Evolutionary conservation across 2,113 vertebrate genomes (phyloP).

Genomic region (Chionodraco myersi): DNA sequence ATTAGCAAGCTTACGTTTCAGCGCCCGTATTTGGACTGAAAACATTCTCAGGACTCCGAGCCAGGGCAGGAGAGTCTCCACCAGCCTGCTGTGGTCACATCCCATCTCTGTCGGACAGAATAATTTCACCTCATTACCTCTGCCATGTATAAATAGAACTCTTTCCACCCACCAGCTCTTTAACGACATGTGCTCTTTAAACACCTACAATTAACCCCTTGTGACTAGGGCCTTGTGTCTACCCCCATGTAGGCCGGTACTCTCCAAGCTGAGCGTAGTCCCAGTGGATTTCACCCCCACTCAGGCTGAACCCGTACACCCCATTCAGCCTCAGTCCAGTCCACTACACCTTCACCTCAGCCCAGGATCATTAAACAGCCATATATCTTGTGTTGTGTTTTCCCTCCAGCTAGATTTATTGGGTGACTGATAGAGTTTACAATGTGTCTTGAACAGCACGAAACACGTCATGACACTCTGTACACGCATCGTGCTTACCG

Average conservation of each 20-base stretch:
- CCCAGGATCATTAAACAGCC: conserved; percentile 75
- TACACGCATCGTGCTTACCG: conserved; percentile 52
- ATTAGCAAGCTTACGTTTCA: conserved; percentile 90
- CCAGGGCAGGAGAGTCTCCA: conserved; percentile 85
- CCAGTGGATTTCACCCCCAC: conserved; percentile 56
- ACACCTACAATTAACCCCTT: conserved; percentile 85
- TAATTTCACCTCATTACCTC: conserved; percentile 98
- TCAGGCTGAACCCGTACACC: conserved; percentile 53
- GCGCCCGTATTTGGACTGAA: conserved; percentile 90
- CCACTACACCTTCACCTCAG: conserved; percentile 64
- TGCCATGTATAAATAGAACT: conserved; percentile 91
- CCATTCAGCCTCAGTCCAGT: conserved; percentile 55
- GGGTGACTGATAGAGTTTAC: conserved; percentile 79
- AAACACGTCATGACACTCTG: conserved; percentile 67
- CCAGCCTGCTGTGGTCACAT: conserved; percentile 84
- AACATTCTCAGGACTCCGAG: conserved; percentile 87
- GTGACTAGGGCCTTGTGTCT: conserved; percentile 81
- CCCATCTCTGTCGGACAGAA: conserved; percentile 89
- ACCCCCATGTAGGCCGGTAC: conserved; percentile 57
- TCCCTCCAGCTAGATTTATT: conserved; percentile 79
- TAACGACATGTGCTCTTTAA: conserved; percentile 86
- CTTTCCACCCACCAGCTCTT: conserved; percentile 88
- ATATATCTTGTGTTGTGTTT: conserved; percentile 78
- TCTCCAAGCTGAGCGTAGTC: conserved; percentile 40
- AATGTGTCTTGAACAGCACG: conserved; percentile 68